phyloP scores from a whole-genome alignment of 2,113 vertebrate species.

The Gopherus evgoodei region DNA sequence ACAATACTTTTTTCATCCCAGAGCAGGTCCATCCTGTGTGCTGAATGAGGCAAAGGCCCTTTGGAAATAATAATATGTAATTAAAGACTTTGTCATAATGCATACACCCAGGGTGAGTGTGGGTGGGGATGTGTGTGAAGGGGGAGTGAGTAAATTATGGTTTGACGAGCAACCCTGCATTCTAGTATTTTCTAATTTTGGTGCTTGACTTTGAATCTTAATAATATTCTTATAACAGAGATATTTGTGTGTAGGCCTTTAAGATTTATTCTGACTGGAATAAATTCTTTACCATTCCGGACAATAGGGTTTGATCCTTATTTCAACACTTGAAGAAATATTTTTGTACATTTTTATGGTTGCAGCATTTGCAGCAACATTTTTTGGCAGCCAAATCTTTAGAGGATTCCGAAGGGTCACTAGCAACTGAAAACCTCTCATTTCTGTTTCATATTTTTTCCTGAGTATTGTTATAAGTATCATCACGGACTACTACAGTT shows the following conservation, averaged over 20 bases:
- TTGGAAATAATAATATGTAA: neutral
- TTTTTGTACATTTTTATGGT: neutral
- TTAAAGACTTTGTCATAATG: neutral
- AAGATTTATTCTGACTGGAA: neutral
- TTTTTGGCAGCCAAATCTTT: neutral
- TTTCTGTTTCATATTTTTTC: neutral
- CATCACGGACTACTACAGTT: neutral
- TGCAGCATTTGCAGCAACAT: neutral
- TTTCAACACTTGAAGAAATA: neutral
- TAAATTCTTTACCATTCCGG: neutral
- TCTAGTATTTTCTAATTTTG: neutral
- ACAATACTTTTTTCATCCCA: neutral
- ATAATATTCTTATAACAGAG: neutral
- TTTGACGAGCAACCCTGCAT: neutral
- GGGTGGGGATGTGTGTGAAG: too few species aligned
- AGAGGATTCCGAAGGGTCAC: neutral
- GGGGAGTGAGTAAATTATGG: neutral
- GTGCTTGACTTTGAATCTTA: neutral
- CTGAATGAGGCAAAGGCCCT: neutral
- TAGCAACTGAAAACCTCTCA: neutral
- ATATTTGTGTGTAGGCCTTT: neutral
- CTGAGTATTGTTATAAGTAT: neutral
- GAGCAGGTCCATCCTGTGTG: neutral
- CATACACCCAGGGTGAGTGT: too few species aligned
- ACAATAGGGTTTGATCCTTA: neutral